Evolutionary conservation across 2,888 invertebrate genomes (phyloP).

Genomic region (Pyrrhosoma nymphula): DNA sequence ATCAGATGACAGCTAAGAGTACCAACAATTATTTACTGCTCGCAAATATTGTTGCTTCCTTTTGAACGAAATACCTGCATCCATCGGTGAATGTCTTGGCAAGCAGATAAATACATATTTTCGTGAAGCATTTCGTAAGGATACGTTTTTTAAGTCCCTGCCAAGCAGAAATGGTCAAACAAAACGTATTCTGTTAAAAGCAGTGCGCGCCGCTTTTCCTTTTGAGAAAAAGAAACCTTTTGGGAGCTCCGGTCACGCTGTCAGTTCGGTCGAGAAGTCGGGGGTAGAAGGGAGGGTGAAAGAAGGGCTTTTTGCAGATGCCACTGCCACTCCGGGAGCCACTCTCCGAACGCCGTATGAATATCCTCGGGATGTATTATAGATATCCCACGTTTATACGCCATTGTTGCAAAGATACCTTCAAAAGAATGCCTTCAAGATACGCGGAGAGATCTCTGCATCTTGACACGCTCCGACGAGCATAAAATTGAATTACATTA

Average conservation of each 20-base stretch:
- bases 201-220: constrained; percentile 31
- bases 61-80: neutral
- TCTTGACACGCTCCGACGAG: constrained; percentile 23
- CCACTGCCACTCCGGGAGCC: constrained; percentile 53
- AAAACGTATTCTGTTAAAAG: constrained; percentile 41
- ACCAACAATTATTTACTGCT: neutral
- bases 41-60: neutral
- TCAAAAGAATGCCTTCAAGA: constrained; percentile 45
- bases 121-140: neutral
- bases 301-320: constrained; percentile 27
- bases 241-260: constrained; percentile 55
- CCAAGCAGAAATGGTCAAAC: constrained; percentile 57
- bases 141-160: constrained; percentile 36
- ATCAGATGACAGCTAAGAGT: neutral
- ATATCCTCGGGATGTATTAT: constrained; percentile 29
- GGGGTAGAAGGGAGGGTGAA: neutral
- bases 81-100: neutral
- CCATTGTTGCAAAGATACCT: constrained; percentile 33
- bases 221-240: constrained; percentile 50
- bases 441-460: constrained; percentile 20
- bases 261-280: constrained; percentile 35
- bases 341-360: neutral
- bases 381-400: constrained; percentile 46
- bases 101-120: neutral
- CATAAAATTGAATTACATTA: constrained; percentile 45